These are phyloP conservation scores for Troglohyphantes excavatus DNA, from an alignment of 2,888 invertebrate genomes.

Conservation along the genomic window DNA sequence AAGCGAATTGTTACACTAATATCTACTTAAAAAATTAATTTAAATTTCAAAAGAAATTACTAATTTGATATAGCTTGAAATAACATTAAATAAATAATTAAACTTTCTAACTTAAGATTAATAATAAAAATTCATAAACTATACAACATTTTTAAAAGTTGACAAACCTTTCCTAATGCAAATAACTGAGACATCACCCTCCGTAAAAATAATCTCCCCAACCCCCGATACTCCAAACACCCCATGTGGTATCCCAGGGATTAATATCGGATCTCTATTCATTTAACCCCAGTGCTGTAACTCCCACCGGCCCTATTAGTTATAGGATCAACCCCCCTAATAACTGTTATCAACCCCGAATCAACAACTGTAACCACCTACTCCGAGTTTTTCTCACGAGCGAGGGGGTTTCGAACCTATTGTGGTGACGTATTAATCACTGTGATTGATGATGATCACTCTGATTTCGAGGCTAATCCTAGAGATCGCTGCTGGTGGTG, in stretches of 20 bases:
- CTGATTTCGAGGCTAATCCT: too few species aligned
- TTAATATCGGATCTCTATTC: slow-evolving; percentile 18
- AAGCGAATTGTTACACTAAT: too few species aligned
- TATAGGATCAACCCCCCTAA: slow-evolving; percentile 28
- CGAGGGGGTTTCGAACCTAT: background rate
- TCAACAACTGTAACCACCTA: background rate
- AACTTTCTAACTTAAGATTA: too few species aligned
- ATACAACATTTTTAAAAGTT: too few species aligned
- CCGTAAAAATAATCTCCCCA: background rate
- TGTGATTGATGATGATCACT: slow-evolving; percentile 19
- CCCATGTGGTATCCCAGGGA: slow-evolving; percentile 23
- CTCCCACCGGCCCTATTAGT: slow-evolving; percentile 56
- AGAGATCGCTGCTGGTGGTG: background rate
- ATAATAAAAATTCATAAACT: too few species aligned
- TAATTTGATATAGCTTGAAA: too few species aligned
- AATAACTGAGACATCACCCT: slow-evolving; percentile 10
- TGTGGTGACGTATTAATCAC: slow-evolving; percentile 21
- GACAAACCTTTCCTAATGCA: too few species aligned
- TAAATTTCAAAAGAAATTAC: too few species aligned
- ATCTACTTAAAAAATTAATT: too few species aligned
- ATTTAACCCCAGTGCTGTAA: slow-evolving; percentile 25
- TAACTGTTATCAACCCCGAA: background rate
- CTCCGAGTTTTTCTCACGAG: background rate
- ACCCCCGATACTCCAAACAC: background rate
- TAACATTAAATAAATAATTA: too few species aligned